Conservation (phyloP, 2,797 vertebrate genomes). For the Centropyge bicolor region DNA sequence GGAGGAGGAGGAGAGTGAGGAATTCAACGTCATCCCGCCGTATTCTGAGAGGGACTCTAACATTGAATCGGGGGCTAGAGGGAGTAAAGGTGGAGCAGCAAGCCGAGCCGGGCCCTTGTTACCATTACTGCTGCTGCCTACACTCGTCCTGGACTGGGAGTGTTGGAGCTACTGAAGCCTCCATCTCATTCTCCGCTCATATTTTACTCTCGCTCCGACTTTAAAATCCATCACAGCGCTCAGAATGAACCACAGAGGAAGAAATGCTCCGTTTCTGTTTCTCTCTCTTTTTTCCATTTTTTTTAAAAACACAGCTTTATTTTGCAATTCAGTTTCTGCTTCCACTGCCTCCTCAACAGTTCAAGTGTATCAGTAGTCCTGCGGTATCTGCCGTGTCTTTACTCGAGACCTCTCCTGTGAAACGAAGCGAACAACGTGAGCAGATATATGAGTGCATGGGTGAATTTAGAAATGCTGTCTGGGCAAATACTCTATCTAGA, state of each 20-base stretch:
- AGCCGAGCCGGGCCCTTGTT: conserved; percentile 54
- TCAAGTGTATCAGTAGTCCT: conserved; percentile 54
- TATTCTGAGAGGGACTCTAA: conserved; percentile 85
- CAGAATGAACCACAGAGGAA: conserved; percentile 52
- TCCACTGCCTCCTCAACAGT: conserved; percentile 55
- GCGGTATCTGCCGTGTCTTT: conserved; percentile 45
- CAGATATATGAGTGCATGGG: conserved; percentile 64
- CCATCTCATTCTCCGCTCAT: conserved; percentile 38
- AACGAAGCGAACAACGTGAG: conserved; percentile 53
- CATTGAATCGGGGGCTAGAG: conserved; percentile 77
- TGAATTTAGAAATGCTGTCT: conserved; percentile 74
- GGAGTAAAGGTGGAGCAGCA: conserved; percentile 72
- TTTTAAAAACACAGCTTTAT: conserved; percentile 34
- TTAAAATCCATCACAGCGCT: conserved; percentile 57
- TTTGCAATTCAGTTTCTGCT: conserved; percentile 37
- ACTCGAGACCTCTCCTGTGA: conserved; percentile 44
- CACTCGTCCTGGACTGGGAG: conserved; percentile 77
- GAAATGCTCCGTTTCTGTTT: conserved; percentile 48
- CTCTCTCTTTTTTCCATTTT: conserved; percentile 33
- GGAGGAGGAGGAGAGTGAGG: conserved; percentile 70
- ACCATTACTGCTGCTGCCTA: conserved; percentile 74
- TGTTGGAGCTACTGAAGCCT: conserved; percentile 67
- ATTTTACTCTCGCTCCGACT: conserved; percentile 45
- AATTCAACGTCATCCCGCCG: conserved; percentile 84
- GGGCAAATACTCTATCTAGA: conserved; percentile 70